Base-by-base conservation (phyloP, 2,113 vertebrate genomes). In the Cygnus atratus region DNA sequence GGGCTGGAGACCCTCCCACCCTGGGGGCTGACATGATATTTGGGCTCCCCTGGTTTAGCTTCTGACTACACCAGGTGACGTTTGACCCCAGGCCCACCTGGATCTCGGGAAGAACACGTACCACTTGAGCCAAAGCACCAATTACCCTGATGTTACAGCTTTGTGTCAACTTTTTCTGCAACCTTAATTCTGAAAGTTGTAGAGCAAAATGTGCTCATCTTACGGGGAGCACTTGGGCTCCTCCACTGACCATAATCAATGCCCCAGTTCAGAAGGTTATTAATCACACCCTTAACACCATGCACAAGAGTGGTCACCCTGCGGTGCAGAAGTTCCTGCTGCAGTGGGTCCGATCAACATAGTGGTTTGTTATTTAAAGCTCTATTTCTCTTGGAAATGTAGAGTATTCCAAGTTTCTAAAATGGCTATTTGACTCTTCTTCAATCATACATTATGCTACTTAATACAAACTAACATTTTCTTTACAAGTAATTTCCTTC, bases 401-500 rank as follows among this genome's bases (percentile, higher is more conserved):
- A 37, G 19, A 88, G 58, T 57, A 72, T 87, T 84, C 66, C 65
- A 75, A 81, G 80, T 63, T 52, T 90, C 72, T 82, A 76, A 95
- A 96, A 88, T 4, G 13, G 65, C 81, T 76, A 25, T 87, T 92
- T 88, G 76, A 93, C 62, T 96, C 88, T 55, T 96, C 94, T 91
- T 93, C 81, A 83, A 73, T 50, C 88, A 62, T 61, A 75, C 39
- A 66, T 72, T 62, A 79, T 76, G 92, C 65, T 92, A 91, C 79
- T 72, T 88, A 93, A 96, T 55, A 75, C 66, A 95, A 94, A 92
- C 57, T 66, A 93, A 96, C 71, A 87, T 92, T 92, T 95, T 93
- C 84, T 96, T 87, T 95, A 72, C 59, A 96, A 95, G 84, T 82
- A 91, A 93, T 87, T 93, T 89, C 81, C 81, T 94, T 71, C 77